These are phyloP conservation scores for Adelognathus sp. DNA, from an alignment of 2,888 invertebrate genomes.

Conservation along the genomic window DNA sequence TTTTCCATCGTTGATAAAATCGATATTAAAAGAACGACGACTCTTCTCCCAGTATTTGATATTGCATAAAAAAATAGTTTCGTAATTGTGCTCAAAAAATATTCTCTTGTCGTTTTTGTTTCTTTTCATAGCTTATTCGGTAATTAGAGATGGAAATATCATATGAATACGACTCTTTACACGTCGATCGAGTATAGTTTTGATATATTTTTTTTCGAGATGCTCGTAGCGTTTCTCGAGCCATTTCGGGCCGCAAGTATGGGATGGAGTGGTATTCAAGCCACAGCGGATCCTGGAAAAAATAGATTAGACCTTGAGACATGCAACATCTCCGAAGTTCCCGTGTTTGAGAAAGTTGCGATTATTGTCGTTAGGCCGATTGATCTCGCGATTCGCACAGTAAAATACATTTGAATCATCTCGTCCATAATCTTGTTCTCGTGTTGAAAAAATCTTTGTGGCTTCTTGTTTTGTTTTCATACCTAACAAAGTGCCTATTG, in stretches of 20 bases:
- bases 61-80: too few relatives aligned
- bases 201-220: constrained; percentile 32
- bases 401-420: too few relatives aligned
- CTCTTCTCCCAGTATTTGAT: too few relatives aligned
- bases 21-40: too few relatives aligned
- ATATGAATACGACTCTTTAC: constrained; percentile 15
- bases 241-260: constrained; percentile 53
- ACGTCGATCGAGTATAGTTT: constrained; percentile 25
- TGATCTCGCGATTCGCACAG: neutral
- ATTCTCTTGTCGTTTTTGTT: neutral
- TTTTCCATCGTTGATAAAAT: too few relatives aligned
- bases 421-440: too few relatives aligned
- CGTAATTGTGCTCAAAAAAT: neutral
- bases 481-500: too few relatives aligned
- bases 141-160: constrained; percentile 33
- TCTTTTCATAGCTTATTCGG: neutral
- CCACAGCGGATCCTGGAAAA: constrained; percentile 71
- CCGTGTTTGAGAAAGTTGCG: neutral
- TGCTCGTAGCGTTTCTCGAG: constrained; percentile 52
- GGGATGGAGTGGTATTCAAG: constrained; percentile 64
- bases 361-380: neutral
- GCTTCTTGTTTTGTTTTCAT: too few relatives aligned
- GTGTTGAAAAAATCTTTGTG: too few relatives aligned
- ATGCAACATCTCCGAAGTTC: constrained; percentile 24
- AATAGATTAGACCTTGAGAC: constrained; percentile 56